Percentiles rank a stretch among this genome's conserved stretches.
These are phyloP conservation scores for Saimiri boliviensis DNA, from an alignment of 2,113 vertebrate species.

Conservation along the genomic window DNA sequence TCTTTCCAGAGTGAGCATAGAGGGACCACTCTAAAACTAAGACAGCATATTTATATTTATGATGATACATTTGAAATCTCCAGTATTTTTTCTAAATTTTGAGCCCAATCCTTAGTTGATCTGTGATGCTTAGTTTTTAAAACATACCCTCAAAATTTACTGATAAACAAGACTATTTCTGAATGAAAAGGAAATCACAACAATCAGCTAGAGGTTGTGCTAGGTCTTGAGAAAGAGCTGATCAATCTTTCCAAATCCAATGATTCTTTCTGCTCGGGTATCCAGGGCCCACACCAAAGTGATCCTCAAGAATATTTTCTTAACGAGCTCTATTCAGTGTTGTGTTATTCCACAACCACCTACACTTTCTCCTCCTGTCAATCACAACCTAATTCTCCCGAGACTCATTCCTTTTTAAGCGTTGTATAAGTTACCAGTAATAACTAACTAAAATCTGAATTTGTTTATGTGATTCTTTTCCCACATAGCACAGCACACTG, in stretches of 20 bases:
- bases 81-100: not conserved
- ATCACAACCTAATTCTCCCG: not conserved
- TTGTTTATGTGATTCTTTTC: not conserved
- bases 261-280: not conserved
- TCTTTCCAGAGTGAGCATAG: not conserved
- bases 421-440: not conserved
- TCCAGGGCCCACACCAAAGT: not conserved
- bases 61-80: not conserved
- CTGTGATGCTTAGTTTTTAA: not conserved
- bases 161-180: not conserved
- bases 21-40: not conserved
- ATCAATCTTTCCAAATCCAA: not conserved
- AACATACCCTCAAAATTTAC: not conserved
- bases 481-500: not conserved
- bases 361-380: not conserved
- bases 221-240: not conserved
- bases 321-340: not conserved
- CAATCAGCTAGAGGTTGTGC: not conserved
- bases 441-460: not conserved
- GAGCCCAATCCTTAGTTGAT: not conserved
- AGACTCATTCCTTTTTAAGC: not conserved
- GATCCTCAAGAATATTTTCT: not conserved
- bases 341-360: not conserved
- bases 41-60: not conserved
- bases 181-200: not conserved